Percentiles rank a stretch among this genome's conserved stretches.
Evolutionary conservation across 2,113 vertebrate genomes (phyloP).

Genomic region (Hepsetus odoe): DNA sequence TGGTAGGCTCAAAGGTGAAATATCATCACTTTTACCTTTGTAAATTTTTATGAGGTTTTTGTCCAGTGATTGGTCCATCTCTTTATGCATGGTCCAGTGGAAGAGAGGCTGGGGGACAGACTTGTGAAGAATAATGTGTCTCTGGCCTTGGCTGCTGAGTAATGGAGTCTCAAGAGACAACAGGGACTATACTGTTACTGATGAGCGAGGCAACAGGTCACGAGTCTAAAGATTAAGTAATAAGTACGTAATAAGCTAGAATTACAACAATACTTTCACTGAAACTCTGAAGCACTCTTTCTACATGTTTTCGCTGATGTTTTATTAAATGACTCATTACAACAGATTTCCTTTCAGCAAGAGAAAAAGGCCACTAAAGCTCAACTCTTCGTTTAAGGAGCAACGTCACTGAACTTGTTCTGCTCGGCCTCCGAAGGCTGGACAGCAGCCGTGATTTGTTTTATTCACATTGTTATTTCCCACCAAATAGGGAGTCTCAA

Average conservation of each 20-base stretch:
- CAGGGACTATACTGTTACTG: neutral
- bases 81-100: neutral
- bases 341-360: neutral
- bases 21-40: conserved; percentile 5
- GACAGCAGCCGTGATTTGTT: too few relatives aligned
- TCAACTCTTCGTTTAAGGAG: neutral
- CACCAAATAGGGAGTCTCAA: too few relatives aligned
- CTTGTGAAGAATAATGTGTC: neutral
- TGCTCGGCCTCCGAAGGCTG: too few relatives aligned
- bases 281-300: neutral
- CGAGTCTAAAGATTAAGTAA: too few relatives aligned
- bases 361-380: neutral
- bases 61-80: neutral
- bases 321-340: neutral
- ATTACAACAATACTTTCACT: neutral
- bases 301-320: too few relatives aligned
- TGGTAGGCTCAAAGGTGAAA: conserved; percentile 14
- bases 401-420: too few relatives aligned
- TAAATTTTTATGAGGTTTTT: neutral
- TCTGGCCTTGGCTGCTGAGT: neutral
- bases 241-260: too few relatives aligned
- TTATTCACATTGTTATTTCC: too few relatives aligned
- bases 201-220: too few relatives aligned
- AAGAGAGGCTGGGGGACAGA: neutral
- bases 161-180: neutral